A percentile compares a stretch with the other conserved stretches of the same genome.
Conservation (phyloP, 2,797 vertebrate species). For the Danio jaintianensis region DNA sequence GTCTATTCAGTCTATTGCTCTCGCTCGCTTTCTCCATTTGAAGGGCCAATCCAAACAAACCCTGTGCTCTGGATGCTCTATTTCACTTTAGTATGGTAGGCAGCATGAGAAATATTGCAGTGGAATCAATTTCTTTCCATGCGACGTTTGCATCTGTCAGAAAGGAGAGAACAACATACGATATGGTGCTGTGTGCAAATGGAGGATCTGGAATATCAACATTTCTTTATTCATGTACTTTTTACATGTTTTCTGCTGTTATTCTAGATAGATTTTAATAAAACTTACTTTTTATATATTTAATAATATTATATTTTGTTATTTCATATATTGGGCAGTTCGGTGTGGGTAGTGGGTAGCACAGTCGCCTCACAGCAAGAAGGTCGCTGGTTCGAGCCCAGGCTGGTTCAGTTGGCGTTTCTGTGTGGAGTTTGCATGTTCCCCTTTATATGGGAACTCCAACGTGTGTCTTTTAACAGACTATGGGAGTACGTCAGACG, state of each 20-base stretch:
- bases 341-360: no score
- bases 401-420: no score
- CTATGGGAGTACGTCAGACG: no score
- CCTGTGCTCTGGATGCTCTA: conserved; percentile 16
- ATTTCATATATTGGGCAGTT: neutral
- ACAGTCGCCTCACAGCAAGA: no score
- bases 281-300: neutral
- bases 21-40: neutral
- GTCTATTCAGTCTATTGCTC: neutral
- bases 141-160: conserved; percentile 12
- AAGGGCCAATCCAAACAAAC: conserved; percentile 24
- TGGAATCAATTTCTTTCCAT: conserved; percentile 1
- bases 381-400: no score
- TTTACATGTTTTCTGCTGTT: neutral
- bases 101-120: neutral
- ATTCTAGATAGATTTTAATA: neutral
- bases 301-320: neutral
- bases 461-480: no score
- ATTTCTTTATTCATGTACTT: neutral
- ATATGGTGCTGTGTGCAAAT: neutral
- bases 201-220: neutral
- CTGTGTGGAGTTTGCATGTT: no score
- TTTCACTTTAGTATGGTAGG: conserved; percentile 10
- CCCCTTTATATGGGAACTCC: no score
- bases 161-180: neutral